Evolutionary conservation across 2,888 invertebrate species (phyloP).

Genomic region (Perizoma flavofasciatum): DNA sequence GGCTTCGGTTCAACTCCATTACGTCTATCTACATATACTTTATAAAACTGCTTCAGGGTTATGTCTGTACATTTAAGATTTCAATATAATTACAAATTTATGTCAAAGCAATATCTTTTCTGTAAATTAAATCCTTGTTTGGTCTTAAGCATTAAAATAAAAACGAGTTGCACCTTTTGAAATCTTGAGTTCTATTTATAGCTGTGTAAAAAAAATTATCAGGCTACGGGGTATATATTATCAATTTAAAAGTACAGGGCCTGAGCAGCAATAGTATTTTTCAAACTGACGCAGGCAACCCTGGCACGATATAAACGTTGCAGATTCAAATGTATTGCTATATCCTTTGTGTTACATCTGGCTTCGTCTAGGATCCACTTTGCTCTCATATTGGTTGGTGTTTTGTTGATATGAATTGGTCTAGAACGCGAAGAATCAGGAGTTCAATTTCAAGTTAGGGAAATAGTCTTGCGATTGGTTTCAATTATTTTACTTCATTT

Average conservation of each 20-base stretch:
- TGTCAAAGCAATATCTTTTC: no score
- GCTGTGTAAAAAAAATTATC: no score
- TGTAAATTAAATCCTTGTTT: no score
- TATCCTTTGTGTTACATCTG: conserved; percentile 67
- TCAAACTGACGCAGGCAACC: conserved; percentile 18
- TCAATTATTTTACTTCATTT: conserved; percentile 13
- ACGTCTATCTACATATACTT: conserved; percentile 41
- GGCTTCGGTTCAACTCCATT: conserved; percentile 81
- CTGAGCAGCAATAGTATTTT: no score
- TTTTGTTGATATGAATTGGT: conserved; percentile 34
- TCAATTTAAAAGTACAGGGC: no score
- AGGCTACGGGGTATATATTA: no score
- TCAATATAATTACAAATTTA: not conserved
- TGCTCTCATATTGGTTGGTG: conserved; percentile 37
- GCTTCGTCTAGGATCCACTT: conserved; percentile 38
- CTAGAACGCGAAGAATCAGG: conserved; percentile 28
- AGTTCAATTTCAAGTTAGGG: conserved; percentile 21
- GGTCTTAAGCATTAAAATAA: no score
- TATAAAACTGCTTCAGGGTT: conserved; percentile 29
- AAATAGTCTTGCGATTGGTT: conserved; percentile 23
- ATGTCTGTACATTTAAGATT: conserved; percentile 12
- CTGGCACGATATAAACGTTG: conserved; percentile 57
- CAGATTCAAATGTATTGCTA: conserved; percentile 69
- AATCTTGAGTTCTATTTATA: no score
- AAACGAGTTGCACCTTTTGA: no score